Base-by-base conservation (phyloP, 2,888 invertebrate species). In the Pemphredon lugubris region DNA sequence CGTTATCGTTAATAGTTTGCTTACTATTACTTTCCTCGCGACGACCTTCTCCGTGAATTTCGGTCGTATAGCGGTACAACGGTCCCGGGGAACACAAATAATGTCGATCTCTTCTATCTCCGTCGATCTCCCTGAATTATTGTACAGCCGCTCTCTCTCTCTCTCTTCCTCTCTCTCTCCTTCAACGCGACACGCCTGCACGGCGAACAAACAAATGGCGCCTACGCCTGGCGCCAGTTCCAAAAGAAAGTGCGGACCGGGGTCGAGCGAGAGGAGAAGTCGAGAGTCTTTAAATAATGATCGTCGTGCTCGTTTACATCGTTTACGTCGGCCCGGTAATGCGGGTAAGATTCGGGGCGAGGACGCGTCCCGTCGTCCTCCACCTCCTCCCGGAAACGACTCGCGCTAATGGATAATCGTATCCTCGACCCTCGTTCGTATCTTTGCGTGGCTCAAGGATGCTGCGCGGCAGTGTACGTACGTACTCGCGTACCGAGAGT, bases 151-250 rank as follows among this genome's bases (percentile, higher is more conserved):
- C n/a, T n/a, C n/a, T n/a, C n/a, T n/a, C n/a, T n/a, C n/a, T n/a
- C n/a, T n/a, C n/a, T n/a, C n/a, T n/a, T n/a, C n/a, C 26, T 54
- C 47, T 40, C 51, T 57, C 53, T 48, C 37, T 44, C 57, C 16
- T 34, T 32, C 55, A 57, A 18, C n/a, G 9, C 14, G 59, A 34
- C 58, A 39, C 47, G 58, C 55, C 45, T 55, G 21, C 23, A 63
- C 65, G 44, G 44, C 73, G 69, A 70, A 73, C 66, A 72, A 80
- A 81, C 79, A 63, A 73, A 79, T 66, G 83, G 79, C 85, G 85
- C 84, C 84, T 83, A 82, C 83, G 84, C 78, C 76, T 84, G 85
- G 85, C 85, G 85, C 85, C 85, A 84, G 73, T 64, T 65, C 67
- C 70, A 72, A 80, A 81, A 82, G 80, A 80, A 80, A 80, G 80